Evolutionary conservation across 2,113 vertebrate genomes (phyloP).

Genomic region (Connochaetes taurinus): DNA sequence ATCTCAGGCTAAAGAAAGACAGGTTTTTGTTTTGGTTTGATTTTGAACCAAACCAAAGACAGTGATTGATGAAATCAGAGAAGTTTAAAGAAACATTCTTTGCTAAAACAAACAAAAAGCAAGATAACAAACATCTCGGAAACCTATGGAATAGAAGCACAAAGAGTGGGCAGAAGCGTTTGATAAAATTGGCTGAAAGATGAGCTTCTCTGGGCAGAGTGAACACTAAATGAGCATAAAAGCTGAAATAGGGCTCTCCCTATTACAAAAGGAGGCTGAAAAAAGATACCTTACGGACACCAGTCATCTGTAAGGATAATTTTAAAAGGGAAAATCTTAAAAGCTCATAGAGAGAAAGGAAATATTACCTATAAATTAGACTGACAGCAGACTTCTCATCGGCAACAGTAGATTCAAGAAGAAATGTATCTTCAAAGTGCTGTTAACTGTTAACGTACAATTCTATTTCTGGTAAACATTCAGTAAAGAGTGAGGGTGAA

Average conservation of each 20-base stretch:
- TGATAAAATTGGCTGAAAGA: not conserved
- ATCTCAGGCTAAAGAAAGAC: not conserved
- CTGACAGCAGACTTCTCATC: not conserved
- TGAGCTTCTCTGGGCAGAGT: not conserved
- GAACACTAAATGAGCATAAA: not conserved
- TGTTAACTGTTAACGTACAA: not conserved
- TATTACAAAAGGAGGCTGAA: not conserved
- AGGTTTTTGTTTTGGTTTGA: not conserved
- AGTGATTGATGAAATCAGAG: not conserved
- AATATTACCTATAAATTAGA: not conserved
- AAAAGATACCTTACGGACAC: not conserved
- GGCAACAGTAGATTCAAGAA: not conserved
- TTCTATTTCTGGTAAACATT: not conserved
- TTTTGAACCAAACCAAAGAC: not conserved
- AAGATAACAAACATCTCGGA: not conserved
- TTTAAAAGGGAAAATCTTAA: not conserved
- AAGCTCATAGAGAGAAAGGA: not conserved
- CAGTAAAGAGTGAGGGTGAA: not conserved
- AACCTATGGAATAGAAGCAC: not conserved
- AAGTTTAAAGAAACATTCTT: not conserved
- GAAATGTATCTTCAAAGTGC: not conserved
- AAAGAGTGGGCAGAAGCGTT: not conserved
- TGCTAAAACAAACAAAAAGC: not conserved
- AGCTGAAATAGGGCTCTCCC: not conserved
- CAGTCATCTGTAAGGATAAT: not conserved